These are phyloP conservation scores for Xanthia icteritia DNA, from an alignment of 2,888 invertebrate species.

Conservation along the genomic window DNA sequence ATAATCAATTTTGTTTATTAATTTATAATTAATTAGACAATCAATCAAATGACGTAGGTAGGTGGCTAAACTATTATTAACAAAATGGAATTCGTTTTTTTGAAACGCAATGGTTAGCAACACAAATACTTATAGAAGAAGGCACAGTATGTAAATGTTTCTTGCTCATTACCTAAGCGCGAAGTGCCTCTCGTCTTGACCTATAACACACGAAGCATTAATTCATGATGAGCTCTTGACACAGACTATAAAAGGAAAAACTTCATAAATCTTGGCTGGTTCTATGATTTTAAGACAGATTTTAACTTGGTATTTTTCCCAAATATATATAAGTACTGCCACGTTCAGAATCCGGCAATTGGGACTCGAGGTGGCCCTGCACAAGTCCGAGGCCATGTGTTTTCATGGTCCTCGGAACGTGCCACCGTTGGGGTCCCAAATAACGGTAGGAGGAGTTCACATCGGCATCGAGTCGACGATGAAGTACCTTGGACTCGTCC, in stretches of 20 bases:
- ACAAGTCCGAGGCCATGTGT: too few species aligned
- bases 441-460: too few species aligned
- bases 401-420: too few species aligned
- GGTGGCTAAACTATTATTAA: too few species aligned
- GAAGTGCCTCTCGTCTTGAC: conserved; percentile 1
- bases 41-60: conserved; percentile 14
- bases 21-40: background rate
- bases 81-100: background rate
- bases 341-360: too few species aligned
- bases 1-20: conserved; percentile 1
- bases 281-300: background rate
- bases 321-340: too few species aligned
- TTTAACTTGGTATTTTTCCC: background rate
- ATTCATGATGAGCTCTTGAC: background rate
- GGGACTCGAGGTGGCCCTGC: too few species aligned
- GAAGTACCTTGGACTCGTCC: too few species aligned
- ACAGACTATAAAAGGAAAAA: background rate
- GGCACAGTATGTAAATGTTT: background rate
- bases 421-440: too few species aligned
- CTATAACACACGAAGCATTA: background rate
- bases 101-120: background rate
- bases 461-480: too few species aligned
- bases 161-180: background rate
- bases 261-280: background rate
- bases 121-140: background rate